These are phyloP conservation scores for Aphidius colemani DNA, from an alignment of 2,888 invertebrate genomes.

Conservation along the genomic window DNA sequence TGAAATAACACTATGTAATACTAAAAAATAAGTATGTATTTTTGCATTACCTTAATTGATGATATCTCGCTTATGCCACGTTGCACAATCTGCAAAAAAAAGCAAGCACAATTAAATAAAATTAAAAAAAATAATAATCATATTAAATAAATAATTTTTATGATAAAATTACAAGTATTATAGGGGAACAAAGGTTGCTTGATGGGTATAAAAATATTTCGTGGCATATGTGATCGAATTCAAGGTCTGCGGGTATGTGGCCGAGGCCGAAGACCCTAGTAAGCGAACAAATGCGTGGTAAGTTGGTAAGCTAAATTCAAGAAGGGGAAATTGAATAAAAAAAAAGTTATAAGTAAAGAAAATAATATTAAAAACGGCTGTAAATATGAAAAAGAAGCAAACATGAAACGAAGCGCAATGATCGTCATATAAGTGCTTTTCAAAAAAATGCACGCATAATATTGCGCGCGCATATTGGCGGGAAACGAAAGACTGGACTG, in stretches of 20 bases:
- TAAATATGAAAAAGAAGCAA: constrained; percentile 6
- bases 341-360: too few species aligned
- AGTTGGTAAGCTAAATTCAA: background rate
- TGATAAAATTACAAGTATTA: too few species aligned
- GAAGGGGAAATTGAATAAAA: constrained; percentile 14
- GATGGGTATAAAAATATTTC: too few species aligned
- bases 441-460: constrained; percentile 28
- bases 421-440: background rate
- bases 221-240: constrained; percentile 1
- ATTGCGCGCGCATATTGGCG: constrained; percentile 49
- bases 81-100: constrained; percentile 9
- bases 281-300: constrained; percentile 10
- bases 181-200: too few species aligned
- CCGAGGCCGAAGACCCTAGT: constrained; percentile 19
- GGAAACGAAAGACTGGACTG: constrained; percentile 45
- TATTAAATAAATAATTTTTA: too few species aligned
- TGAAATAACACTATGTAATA: background rate
- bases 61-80: constrained; percentile 2
- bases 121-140: too few species aligned
- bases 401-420: constrained; percentile 21
- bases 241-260: constrained; percentile 29
- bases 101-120: too few species aligned
- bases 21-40: background rate
- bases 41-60: constrained; percentile 3
- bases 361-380: too few species aligned